These are phyloP conservation scores for Drosophila formosana DNA, from an alignment of 2,888 invertebrate genomes.

Conservation along the genomic window DNA sequence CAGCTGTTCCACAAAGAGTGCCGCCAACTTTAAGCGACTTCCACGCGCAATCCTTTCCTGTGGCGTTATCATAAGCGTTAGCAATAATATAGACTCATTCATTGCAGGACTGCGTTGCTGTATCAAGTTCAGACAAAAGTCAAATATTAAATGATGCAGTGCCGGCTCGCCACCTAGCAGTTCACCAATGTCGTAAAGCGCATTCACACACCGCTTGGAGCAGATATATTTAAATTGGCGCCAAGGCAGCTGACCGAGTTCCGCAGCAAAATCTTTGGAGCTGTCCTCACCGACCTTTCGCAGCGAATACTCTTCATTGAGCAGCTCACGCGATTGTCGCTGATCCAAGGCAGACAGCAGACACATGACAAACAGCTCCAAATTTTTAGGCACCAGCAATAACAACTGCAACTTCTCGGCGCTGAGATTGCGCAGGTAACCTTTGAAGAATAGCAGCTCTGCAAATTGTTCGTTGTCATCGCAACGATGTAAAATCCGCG, in stretches of 20 bases:
- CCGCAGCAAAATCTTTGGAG: constrained; percentile 74
- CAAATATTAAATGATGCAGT: constrained; percentile 86
- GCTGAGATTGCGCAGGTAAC: constrained; percentile 88
- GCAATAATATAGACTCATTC: constrained; percentile 87
- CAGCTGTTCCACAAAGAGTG: constrained; percentile 78
- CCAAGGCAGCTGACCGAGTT: constrained; percentile 87
- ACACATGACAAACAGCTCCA: constrained; percentile 87
- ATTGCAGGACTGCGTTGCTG: constrained; percentile 85
- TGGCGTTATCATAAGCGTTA: constrained; percentile 71
- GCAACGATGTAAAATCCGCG: constrained; percentile 88
- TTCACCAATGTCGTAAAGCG: constrained; percentile 87
- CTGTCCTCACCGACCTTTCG: constrained; percentile 43
- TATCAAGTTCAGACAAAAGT: constrained; percentile 88
- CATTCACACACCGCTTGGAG: constrained; percentile 84
- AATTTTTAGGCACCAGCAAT: constrained; percentile 86
- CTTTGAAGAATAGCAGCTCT: constrained; percentile 88
- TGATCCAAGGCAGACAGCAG: constrained; percentile 87
- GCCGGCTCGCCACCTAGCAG: constrained; percentile 87
- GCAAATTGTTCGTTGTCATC: constrained; percentile 88
- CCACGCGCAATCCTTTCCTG: constrained; percentile 28
- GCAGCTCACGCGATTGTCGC: constrained; percentile 85
- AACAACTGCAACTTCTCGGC: constrained; percentile 87
- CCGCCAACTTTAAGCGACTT: constrained; percentile 60
- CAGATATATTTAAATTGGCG: constrained; percentile 88
- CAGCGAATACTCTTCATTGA: constrained; percentile 86